These are phyloP conservation scores for Megalopta genalis DNA, from an alignment of 1,140 invertebrate genomes.

Conservation along the genomic window DNA sequence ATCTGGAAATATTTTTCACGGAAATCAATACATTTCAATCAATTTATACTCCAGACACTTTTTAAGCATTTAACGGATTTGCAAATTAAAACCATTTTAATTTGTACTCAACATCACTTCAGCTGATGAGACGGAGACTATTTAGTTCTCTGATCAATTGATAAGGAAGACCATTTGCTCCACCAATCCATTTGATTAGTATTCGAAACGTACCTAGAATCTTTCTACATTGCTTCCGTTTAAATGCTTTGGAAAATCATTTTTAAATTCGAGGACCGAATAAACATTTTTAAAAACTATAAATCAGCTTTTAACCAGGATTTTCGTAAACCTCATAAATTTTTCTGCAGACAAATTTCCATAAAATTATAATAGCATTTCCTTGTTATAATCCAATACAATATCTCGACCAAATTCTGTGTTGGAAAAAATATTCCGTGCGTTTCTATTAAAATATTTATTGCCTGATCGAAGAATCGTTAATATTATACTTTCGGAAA, in stretches of 20 bases:
- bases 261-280: background rate
- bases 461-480: too few species aligned
- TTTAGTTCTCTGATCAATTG: conserved; percentile 23
- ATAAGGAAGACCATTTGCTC: background rate
- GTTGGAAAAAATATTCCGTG: too few species aligned
- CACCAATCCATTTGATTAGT: conserved; percentile 17
- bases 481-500: too few species aligned
- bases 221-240: conserved; percentile 4
- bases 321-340: too few species aligned
- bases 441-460: too few species aligned
- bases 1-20: too few species aligned
- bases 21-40: too few species aligned
- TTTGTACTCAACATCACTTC: background rate
- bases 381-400: too few species aligned
- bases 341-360: too few species aligned
- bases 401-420: too few species aligned
- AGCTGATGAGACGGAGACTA: background rate
- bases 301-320: background rate
- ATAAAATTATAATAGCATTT: too few species aligned
- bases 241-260: conserved; percentile 1
- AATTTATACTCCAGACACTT: too few species aligned
- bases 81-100: conserved; percentile 7
- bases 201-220: background rate
- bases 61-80: background rate
- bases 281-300: background rate